phyloP scores from a whole-genome alignment of 2,888 invertebrate genomes.

The Athetis lepigone region DNA sequence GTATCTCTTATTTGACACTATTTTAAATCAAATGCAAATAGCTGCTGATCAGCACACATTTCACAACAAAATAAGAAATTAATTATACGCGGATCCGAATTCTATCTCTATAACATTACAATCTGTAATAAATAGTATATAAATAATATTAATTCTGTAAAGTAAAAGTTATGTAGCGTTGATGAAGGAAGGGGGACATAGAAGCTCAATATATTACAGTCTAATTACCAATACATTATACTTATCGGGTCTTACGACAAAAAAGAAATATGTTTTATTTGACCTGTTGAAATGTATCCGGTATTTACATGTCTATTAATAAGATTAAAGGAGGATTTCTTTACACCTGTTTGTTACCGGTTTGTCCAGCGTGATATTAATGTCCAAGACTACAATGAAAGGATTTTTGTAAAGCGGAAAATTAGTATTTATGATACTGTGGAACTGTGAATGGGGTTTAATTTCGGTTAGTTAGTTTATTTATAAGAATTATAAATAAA shows the following conservation, averaged over 20 bases:
- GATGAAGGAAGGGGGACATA: conserved; percentile 84
- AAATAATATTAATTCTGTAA: conserved; percentile 81
- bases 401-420: conserved; percentile 52
- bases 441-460: conserved; percentile 51
- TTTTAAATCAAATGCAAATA: conserved; percentile 56
- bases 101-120: conserved; percentile 63
- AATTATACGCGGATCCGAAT: conserved; percentile 56
- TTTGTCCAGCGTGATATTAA: conserved; percentile 50
- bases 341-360: conserved; percentile 61
- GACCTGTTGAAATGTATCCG: conserved; percentile 80
- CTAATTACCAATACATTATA: conserved; percentile 89
- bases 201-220: conserved; percentile 85
- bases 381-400: conserved; percentile 39
- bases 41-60: conserved; percentile 53
- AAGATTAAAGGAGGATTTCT: conserved; percentile 77
- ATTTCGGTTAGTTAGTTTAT: conserved; percentile 40
- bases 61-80: conserved; percentile 66
- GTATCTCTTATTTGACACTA: conserved; percentile 56
- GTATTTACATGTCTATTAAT: conserved; percentile 85
- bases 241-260: conserved; percentile 78
- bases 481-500: too few species aligned
- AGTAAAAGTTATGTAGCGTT: conserved; percentile 84
- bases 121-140: conserved; percentile 73
- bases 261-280: conserved; percentile 81
- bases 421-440: conserved; percentile 59